A percentile compares a stretch with the other conserved stretches of the same genome.
Conservation (phyloP, 2,113 vertebrate species). For the Columba janthina region DNA sequence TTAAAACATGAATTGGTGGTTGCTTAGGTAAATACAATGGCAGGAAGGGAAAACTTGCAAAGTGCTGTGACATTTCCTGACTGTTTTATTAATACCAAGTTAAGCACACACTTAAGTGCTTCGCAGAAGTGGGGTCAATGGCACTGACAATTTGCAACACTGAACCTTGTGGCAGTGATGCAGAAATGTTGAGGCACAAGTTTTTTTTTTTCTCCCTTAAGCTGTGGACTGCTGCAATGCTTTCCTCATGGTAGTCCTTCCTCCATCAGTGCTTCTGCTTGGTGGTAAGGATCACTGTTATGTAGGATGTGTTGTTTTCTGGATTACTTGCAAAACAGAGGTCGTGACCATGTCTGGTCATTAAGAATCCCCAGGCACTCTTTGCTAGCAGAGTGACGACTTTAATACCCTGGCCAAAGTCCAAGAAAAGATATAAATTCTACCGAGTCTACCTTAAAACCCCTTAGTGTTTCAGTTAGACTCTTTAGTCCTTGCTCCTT, state of each 20-base stretch:
- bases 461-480: background rate
- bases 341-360: slow-evolving; percentile 43
- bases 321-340: slow-evolving; percentile 64
- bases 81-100: slow-evolving; percentile 52
- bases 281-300: background rate
- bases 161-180: slow-evolving; percentile 45
- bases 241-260: background rate
- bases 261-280: background rate
- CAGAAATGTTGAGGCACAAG: slow-evolving; percentile 49
- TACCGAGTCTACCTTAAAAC: slow-evolving; percentile 41
- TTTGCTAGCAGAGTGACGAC: slow-evolving; percentile 16
- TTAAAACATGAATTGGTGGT: background rate
- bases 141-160: slow-evolving; percentile 51
- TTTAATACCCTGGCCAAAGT: slow-evolving; percentile 25
- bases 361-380: slow-evolving; percentile 42
- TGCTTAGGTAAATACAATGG: background rate
- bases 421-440: slow-evolving; percentile 42
- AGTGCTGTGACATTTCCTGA: slow-evolving; percentile 29
- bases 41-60: background rate
- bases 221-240: background rate
- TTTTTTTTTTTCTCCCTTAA: background rate
- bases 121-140: slow-evolving; percentile 58
- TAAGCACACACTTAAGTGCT: slow-evolving; percentile 46
- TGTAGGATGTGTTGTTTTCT: slow-evolving; percentile 40
- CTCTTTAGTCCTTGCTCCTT: background rate